A percentile compares a stretch with the other conserved stretches of the same genome.
phyloP scores from a whole-genome alignment of 2,113 vertebrate genomes.

The Etia nguti region DNA sequence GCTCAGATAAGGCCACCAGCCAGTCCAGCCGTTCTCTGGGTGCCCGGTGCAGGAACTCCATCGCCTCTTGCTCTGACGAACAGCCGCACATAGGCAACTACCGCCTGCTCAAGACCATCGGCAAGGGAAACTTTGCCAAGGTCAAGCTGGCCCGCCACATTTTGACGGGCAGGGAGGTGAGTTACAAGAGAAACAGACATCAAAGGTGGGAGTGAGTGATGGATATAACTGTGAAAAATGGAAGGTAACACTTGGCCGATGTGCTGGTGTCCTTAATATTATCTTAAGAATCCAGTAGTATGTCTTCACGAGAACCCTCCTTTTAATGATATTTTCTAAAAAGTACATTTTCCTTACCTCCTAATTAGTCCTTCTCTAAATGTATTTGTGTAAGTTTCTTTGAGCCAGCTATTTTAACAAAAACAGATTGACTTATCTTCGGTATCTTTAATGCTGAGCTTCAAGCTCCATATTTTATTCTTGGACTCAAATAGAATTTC shows the following conservation, averaged over 20 bases:
- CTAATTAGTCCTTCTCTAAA: neutral
- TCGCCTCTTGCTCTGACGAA: slow-evolving; percentile 88
- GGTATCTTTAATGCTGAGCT: neutral
- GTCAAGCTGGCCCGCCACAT: slow-evolving; percentile 91
- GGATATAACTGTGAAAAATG: neutral
- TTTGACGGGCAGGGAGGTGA: slow-evolving; percentile 86
- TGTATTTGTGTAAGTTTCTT: neutral
- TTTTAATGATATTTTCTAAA: neutral
- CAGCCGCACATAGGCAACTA: slow-evolving; percentile 93
- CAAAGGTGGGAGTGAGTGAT: neutral
- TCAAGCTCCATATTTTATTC: neutral
- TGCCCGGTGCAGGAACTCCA: slow-evolving; percentile 87
- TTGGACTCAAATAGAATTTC: neutral
- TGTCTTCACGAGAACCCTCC: neutral
- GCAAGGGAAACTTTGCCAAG: slow-evolving; percentile 94
- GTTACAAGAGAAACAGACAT: neutral
- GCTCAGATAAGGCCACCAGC: slow-evolving; percentile 86
- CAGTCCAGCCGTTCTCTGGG: slow-evolving; percentile 89
- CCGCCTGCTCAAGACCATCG: slow-evolving; percentile 89
- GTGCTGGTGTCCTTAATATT: neutral
- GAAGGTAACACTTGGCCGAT: neutral
- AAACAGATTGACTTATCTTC: neutral
- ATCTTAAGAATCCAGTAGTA: neutral
- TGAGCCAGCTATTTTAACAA: neutral
- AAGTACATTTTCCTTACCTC: neutral